Evolutionary conservation across 2,797 vertebrate species (phyloP).

Genomic region (Limnodromus scolopaceus): DNA sequence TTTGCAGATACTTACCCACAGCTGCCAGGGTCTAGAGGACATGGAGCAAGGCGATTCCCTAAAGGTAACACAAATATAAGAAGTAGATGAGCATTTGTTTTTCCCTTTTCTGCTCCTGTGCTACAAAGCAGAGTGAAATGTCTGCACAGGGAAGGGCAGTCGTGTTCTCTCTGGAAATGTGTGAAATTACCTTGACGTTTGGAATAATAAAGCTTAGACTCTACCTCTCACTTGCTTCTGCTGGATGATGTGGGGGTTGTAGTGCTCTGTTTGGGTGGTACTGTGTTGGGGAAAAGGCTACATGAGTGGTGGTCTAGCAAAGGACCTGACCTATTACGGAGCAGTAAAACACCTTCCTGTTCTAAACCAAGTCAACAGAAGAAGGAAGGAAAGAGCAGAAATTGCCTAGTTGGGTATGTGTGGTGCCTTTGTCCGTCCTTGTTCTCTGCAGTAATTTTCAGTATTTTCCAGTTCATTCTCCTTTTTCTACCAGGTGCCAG

Average conservation of each 20-base stretch:
- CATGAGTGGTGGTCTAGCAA: neutral
- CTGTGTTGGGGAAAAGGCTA: neutral
- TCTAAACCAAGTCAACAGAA: neutral
- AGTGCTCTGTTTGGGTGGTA: neutral
- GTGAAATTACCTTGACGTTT: neutral
- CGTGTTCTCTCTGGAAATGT: neutral
- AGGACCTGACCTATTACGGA: neutral
- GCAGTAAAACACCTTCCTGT: neutral
- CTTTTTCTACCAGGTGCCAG: neutral
- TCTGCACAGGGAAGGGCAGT: neutral
- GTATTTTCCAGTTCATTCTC: neutral
- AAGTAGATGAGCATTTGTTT: neutral
- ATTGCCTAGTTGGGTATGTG: neutral
- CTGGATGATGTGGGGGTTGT: neutral
- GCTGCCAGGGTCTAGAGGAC: neutral
- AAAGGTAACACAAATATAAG: neutral
- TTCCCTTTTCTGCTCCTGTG: neutral
- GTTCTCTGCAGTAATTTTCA: neutral
- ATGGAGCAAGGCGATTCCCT: neutral
- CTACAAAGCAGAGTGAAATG: neutral
- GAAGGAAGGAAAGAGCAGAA: neutral
- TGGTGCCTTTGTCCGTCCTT: neutral
- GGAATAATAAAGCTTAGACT: neutral
- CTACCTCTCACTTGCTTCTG: neutral
- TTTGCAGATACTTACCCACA: neutral